Base-by-base conservation (phyloP, 2,888 invertebrate genomes). In the Lasioglossum lativentre region DNA sequence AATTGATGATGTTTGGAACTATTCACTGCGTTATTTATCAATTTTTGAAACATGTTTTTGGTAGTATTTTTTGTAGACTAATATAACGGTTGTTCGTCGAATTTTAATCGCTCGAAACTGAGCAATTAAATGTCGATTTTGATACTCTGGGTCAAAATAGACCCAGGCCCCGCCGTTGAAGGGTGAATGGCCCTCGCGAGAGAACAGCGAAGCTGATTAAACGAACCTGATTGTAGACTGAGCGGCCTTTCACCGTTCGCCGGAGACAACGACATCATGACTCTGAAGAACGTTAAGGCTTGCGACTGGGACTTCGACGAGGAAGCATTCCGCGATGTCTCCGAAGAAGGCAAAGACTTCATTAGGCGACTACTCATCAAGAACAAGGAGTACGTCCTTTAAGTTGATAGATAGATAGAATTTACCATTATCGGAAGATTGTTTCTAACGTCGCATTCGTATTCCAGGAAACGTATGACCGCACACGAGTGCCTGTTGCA, bases 241-340 rank as follows among this genome's bases (percentile, higher is more conserved):
- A 99, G 99, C 93, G 99, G 99, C 75, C 96, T 99, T 75, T 99
- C 99, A 79, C 99, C 99, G 91, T 99, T 99, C 95, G 99, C 99
- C 86, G 99, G 99, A 70, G 99, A 99, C 95, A 99, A 99, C 94
- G 99, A 99, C 95, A 98, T 99, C 80, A 99, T 99, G 92, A 99
- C 99, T 0, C 95, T 99, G 89, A 99, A 99, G 96, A 99, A 99
- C 95, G 99, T 99, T 23, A 99, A 99, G 95, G 98, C 98, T 16
- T 99, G 99, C 95, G 99, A 99, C 95, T 99, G 99, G 99, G 99
- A 99, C 96, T 99, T 99, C 96, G 99, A 99, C 94, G 97, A 98
- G 94, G 99, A 99, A 93, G 97, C 99, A 14, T 99, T 99, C 96
- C 96, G 97, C 40, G 97, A 97, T 93, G 98, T 99, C 78, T 99